Conservation (phyloP, 2,797 vertebrate species). For the Brotula barbata region DNA sequence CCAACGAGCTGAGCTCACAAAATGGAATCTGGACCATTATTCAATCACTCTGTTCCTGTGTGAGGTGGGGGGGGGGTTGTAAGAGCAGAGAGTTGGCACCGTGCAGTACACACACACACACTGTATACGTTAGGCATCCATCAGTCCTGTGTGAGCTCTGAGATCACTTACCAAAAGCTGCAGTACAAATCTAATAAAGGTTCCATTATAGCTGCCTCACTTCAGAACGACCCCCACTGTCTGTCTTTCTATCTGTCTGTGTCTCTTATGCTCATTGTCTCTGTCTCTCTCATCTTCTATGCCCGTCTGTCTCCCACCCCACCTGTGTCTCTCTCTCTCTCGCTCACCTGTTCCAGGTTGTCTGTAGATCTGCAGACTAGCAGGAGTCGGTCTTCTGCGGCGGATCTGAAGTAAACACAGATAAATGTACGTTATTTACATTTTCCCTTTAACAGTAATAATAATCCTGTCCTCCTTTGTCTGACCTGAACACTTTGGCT, state of each 20-base stretch:
- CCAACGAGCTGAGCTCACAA: constrained; percentile 29
- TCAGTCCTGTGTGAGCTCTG: constrained; percentile 45
- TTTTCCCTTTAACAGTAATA: too few relatives aligned
- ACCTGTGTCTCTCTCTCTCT: too few relatives aligned
- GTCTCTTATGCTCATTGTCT: not conserved
- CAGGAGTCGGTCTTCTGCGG: constrained; percentile 72
- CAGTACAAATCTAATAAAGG: constrained; percentile 69
- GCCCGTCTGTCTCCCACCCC: not conserved
- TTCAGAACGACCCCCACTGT: constrained; percentile 15
- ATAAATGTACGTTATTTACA: not conserved
- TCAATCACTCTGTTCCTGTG: constrained; percentile 51
- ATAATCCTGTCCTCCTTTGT: too few relatives aligned
- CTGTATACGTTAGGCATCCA: constrained; percentile 43
- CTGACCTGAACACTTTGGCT: not conserved
- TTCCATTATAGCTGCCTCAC: constrained; percentile 64
- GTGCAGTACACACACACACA: not conserved
- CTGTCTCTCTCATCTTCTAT: not conserved
- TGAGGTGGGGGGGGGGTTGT: constrained; percentile 51
- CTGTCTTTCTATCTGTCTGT: not conserved
- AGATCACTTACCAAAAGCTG: constrained; percentile 66
- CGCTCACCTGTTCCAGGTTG: constrained; percentile 64
- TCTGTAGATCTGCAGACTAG: constrained; percentile 76
- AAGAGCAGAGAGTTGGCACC: constrained; percentile 28
- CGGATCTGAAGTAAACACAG: constrained; percentile 64
- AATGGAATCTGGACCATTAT: constrained; percentile 49